Percentiles rank a stretch among this genome's conserved stretches.
Conservation (phyloP, 2,113 vertebrate species). For the Azemiops feae region DNA sequence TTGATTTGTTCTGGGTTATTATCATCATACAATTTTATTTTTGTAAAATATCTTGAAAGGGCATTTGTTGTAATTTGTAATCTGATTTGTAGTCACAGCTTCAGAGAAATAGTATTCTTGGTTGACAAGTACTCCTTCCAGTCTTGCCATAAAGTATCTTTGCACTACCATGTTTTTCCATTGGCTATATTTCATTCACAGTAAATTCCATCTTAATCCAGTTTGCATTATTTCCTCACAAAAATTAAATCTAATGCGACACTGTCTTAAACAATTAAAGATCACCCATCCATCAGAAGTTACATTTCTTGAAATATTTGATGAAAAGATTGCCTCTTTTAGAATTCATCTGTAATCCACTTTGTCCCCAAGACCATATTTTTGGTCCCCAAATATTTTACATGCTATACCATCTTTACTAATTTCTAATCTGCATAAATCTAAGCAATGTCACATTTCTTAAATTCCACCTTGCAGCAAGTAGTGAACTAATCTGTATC, state of each 20-base stretch:
- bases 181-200: neutral
- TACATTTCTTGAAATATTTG: neutral
- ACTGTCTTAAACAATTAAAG: neutral
- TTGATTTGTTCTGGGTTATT: neutral
- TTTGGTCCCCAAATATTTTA: neutral
- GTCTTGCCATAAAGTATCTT: neutral
- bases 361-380: neutral
- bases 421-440: neutral
- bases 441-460: neutral
- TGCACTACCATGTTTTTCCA: neutral
- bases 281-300: neutral
- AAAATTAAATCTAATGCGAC: neutral
- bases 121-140: neutral
- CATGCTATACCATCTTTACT: neutral
- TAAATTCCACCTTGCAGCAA: neutral
- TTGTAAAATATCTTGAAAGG: neutral
- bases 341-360: neutral
- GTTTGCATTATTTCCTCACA: neutral
- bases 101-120: neutral
- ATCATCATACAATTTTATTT: neutral
- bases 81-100: neutral
- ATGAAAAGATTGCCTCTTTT: neutral
- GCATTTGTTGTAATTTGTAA: neutral
- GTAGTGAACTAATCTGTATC: neutral
- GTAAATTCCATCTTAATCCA: neutral